Base-by-base conservation (phyloP, 1,140 invertebrate genomes). In the Cotesia vestalis region DNA sequence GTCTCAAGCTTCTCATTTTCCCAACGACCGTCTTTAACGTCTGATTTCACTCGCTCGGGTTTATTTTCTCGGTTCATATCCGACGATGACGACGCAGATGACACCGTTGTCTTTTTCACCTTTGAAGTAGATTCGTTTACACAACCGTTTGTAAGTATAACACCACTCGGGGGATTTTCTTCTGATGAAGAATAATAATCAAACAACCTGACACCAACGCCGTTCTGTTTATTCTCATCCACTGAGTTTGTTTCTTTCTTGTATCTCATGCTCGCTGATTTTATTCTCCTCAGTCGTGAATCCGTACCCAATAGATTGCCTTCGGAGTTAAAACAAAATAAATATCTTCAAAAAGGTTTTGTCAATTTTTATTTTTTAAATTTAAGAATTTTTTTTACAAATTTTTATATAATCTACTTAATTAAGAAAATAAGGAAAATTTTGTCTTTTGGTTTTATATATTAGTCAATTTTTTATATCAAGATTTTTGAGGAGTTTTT, bases 211-310 rank as follows among this genome's bases (percentile, higher is more conserved):
- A 46, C 40, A 6, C 40, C 76, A 53, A 78, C 77, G 36, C 74
- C 76, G 66, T 14, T 64, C 61, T 17, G 17, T 2, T n/a, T 55
- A 61, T 52, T 63, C 27, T 27, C 27, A 64, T 46, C 40, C 59
- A 68, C 5, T 73, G 34, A 20, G 2, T 60, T 63, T 64, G 6
- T 66, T 35, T 79, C 69, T 36, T 78, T 66, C 5, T 75, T 78
- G 46, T 80, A 78, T 79, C 80, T 80, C 74, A 70, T 81, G 77
- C 77, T 87, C 78, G 80, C 84, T 20, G 90, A 91, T 81, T 89
- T 90, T 11, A 91, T 90, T 75, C 90, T 82, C 35, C 89, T 85
- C 12, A 88, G 84, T 70, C 90, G 84, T 3, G 90, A 89, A 2
- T 91, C 86, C 73, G 88, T 89, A 4, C 90, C 91, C 36, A 92